Percentiles rank a stretch among this genome's conserved stretches.
Conservation (phyloP, 2,113 vertebrate genomes). For the Aspidoscelis tigris region DNA sequence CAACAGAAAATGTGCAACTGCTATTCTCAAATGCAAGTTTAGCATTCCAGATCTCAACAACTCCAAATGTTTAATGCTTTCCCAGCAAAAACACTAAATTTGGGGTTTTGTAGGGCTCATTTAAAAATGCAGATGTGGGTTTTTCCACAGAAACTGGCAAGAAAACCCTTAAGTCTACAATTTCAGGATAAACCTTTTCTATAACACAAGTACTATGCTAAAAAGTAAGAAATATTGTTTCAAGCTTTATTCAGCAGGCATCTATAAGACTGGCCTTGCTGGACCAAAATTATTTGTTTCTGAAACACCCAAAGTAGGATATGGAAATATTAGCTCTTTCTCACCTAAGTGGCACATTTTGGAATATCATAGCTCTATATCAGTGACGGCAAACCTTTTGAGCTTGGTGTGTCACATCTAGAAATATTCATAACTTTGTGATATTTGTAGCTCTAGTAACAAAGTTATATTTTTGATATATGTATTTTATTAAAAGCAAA, state of each 20-base stretch:
- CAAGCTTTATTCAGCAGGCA: not conserved
- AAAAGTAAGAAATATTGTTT: not conserved
- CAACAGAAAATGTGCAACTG: constrained; percentile 22
- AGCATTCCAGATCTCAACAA: constrained; percentile 47
- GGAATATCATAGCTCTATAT: not conserved
- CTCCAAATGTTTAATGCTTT: constrained; percentile 49
- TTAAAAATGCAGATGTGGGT: constrained; percentile 46
- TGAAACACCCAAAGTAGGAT: not conserved
- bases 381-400: too few species aligned
- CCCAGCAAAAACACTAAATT: constrained; percentile 49
- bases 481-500: too few species aligned
- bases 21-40: constrained; percentile 34
- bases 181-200: not conserved
- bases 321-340: not conserved
- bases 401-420: too few species aligned
- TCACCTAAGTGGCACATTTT: not conserved
- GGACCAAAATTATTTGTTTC: not conserved
- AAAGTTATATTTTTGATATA: too few species aligned
- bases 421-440: too few species aligned
- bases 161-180: constrained; percentile 21
- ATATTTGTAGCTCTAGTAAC: too few species aligned
- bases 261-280: not conserved
- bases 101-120: constrained; percentile 16
- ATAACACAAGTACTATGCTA: not conserved
- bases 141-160: constrained; percentile 38